Percentiles rank a stretch among this genome's conserved stretches.
Evolutionary conservation across 2,888 invertebrate genomes (phyloP).

Genomic region (Tribolium freemani): DNA sequence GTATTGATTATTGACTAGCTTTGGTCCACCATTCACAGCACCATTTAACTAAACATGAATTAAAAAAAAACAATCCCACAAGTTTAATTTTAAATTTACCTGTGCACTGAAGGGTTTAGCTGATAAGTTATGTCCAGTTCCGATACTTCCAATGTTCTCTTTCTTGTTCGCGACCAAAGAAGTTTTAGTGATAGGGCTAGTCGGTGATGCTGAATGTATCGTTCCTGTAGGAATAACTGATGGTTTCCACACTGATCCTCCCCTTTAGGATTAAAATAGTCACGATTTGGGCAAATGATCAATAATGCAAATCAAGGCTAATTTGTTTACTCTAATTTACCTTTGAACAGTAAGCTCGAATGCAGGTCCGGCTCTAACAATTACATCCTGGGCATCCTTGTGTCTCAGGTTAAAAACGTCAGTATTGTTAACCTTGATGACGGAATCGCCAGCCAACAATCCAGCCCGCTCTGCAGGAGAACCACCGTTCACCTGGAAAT

Average conservation of each 20-base stretch:
- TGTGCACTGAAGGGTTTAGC: conserved; percentile 82
- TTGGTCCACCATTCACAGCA: conserved; percentile 71
- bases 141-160: conserved; percentile 75
- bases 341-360: conserved; percentile 92
- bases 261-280: conserved; percentile 71
- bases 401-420: conserved; percentile 90
- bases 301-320: conserved; percentile 53
- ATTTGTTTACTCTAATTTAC: conserved; percentile 68
- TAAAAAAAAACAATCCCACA: conserved; percentile 45
- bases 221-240: conserved; percentile 86
- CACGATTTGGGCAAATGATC: conserved; percentile 54
- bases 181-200: conserved; percentile 86
- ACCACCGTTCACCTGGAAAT: conserved; percentile 89
- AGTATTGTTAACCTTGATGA: conserved; percentile 89
- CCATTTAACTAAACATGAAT: conserved; percentile 75
- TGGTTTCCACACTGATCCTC: conserved; percentile 93
- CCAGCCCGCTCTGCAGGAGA: conserved; percentile 96
- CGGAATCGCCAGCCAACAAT: conserved; percentile 92
- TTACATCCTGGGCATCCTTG: conserved; percentile 96
- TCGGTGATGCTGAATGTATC: conserved; percentile 73
- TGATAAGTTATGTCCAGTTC: conserved; percentile 88
- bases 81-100: conserved; percentile 43
- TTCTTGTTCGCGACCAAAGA: conserved; percentile 82
- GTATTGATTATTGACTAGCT: conserved; percentile 90
- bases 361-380: conserved; percentile 87